A percentile compares a stretch with the other conserved stretches of the same genome.
phyloP scores from a whole-genome alignment of 37 sponge, comb jelly and placozoan genomes.

The Ianthella basta region DNA sequence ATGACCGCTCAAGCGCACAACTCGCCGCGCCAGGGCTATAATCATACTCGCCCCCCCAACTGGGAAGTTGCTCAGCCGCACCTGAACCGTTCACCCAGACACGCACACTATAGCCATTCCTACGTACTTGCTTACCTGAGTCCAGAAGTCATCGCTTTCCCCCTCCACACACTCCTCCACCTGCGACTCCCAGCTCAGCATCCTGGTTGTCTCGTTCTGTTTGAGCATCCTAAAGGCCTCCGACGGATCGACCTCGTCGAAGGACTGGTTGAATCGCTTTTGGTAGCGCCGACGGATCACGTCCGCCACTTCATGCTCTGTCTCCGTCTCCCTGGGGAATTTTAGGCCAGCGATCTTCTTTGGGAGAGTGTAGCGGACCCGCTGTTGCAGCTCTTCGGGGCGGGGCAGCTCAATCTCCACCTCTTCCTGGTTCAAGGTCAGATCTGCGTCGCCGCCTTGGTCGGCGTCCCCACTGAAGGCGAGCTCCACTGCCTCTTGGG shows the following conservation, averaged over 20 bases:
- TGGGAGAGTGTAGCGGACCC: background rate
- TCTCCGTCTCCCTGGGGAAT: background rate
- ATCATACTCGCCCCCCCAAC: too few species aligned
- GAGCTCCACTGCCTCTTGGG: too few species aligned
- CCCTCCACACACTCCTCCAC: constrained; percentile 25
- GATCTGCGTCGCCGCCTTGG: too few species aligned
- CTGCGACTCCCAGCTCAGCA: constrained; percentile 23
- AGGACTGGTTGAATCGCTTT: background rate
- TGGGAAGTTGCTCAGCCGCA: too few species aligned
- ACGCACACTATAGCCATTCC: too few species aligned
- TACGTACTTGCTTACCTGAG: background rate
- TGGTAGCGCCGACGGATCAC: background rate
- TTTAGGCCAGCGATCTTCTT: background rate
- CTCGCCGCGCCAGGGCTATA: too few species aligned
- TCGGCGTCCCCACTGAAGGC: too few species aligned
- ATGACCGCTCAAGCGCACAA: too few species aligned
- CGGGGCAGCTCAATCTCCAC: too few species aligned
- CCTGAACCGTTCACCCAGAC: too few species aligned
- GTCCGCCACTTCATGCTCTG: background rate
- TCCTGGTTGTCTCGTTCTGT: background rate
- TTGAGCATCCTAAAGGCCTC: constrained; percentile 22
- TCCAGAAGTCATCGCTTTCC: constrained; percentile 35
- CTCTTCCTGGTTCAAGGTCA: too few species aligned
- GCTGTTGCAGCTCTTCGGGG: too few species aligned
- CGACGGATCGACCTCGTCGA: background rate